Conservation (phyloP, 2,888 invertebrate species). For the Eremobia ochroleuca region DNA sequence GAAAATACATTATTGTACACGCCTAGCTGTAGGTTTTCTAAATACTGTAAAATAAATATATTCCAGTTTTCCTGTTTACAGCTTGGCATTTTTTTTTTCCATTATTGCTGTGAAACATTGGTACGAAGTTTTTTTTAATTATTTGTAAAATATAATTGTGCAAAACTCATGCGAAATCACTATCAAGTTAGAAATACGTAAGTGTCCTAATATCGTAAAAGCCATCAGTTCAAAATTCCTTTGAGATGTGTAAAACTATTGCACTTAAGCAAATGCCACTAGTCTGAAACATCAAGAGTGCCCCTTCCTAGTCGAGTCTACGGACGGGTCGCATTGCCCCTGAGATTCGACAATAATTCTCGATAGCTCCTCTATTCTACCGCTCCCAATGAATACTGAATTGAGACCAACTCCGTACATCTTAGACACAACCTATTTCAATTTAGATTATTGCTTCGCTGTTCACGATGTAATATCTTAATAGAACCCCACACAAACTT, state of each 20-base stretch:
- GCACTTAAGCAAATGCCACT: constrained; percentile 59
- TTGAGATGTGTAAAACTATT: constrained; percentile 36
- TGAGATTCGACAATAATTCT: constrained; percentile 89
- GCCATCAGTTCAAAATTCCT: constrained; percentile 10
- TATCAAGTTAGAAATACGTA: neutral
- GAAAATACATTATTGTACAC: neutral
- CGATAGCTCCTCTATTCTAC: constrained; percentile 85
- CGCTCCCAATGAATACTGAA: constrained; percentile 87
- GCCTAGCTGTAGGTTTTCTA: neutral
- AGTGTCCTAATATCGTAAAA: neutral
- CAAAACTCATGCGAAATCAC: neutral
- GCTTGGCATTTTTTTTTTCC: neutral
- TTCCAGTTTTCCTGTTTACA: neutral
- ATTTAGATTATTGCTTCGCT: constrained; percentile 86
- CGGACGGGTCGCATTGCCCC: constrained; percentile 80
- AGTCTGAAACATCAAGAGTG: constrained; percentile 64
- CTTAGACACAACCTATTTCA: constrained; percentile 86
- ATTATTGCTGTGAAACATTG: neutral
- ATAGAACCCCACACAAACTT: constrained; percentile 68
- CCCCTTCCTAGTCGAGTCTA: constrained; percentile 70
- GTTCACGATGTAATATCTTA: constrained; percentile 78
- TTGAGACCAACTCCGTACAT: constrained; percentile 78
- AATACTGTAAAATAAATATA: neutral
- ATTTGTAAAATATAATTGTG: neutral
- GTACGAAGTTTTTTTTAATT: neutral